Evolutionary conservation across 1,140 invertebrate species (phyloP).

Genomic region (Drosophila ogumai): DNA sequence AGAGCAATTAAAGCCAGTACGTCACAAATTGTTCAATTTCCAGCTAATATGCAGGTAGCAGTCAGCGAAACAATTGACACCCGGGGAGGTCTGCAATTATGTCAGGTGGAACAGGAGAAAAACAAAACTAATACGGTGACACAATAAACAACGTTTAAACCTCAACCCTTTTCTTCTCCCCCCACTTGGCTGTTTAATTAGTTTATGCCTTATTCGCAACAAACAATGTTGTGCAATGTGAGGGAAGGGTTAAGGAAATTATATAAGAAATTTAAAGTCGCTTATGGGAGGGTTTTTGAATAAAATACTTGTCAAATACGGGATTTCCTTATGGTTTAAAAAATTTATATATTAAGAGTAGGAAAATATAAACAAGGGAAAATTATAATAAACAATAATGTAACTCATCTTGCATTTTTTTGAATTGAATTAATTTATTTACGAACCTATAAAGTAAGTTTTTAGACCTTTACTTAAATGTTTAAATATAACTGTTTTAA

Average conservation of each 20-base stretch:
- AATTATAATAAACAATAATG: too few species aligned
- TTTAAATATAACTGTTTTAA: neutral
- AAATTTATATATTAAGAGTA: too few species aligned
- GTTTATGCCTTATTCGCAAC: conserved; percentile 40
- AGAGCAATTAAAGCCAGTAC: conserved; percentile 26
- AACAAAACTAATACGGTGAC: conserved; percentile 46
- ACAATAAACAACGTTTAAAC: conserved; percentile 41
- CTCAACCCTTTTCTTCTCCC: conserved; percentile 11
- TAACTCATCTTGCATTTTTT: too few species aligned
- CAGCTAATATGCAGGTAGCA: conserved; percentile 8
- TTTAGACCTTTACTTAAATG: neutral
- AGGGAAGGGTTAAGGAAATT: neutral
- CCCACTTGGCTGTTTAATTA: conserved; percentile 24
- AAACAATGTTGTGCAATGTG: conserved; percentile 35
- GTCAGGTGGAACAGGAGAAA: conserved; percentile 1
- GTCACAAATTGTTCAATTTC: conserved; percentile 37
- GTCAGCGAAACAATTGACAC: conserved; percentile 3
- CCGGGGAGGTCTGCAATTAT: conserved; percentile 17
- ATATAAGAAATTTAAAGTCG: conserved; percentile 16
- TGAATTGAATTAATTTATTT: too few species aligned
- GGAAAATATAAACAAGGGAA: too few species aligned
- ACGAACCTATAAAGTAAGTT: too few species aligned
- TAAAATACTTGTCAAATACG: too few species aligned
- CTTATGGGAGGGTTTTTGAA: too few species aligned
- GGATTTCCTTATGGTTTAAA: neutral